Evolutionary conservation across 2,797 vertebrate genomes (phyloP).

Genomic region (Bradypus variegatus): DNA sequence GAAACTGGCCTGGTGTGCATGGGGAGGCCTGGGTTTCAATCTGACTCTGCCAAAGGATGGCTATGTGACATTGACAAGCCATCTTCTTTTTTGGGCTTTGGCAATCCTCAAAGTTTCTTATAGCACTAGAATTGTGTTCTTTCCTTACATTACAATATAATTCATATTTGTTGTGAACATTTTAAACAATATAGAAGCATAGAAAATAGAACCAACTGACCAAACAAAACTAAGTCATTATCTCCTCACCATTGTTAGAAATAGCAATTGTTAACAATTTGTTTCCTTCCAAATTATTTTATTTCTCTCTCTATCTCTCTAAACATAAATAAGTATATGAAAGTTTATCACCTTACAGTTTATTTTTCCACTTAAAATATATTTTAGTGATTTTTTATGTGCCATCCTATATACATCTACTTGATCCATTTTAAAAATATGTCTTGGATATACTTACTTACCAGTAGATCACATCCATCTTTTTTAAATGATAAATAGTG

Average conservation of each 20-base stretch:
- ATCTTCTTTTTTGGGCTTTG: not conserved
- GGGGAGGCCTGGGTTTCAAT: not conserved
- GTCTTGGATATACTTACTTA: not conserved
- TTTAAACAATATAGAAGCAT: not conserved
- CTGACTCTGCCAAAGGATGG: not conserved
- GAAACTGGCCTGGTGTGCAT: not conserved
- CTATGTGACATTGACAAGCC: fast-evolving
- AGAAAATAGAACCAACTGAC: not conserved
- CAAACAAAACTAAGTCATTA: not conserved
- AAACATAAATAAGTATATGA: not conserved
- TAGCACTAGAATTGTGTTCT: not conserved
- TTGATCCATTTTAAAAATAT: not conserved
- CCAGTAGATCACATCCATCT: not conserved
- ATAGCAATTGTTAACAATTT: not conserved
- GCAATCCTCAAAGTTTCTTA: not conserved
- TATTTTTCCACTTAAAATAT: not conserved
- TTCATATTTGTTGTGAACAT: not conserved
- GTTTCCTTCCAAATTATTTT: not conserved
- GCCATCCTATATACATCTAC: not conserved
- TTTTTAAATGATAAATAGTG: not conserved
- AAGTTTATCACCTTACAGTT: not conserved
- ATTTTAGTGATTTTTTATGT: not conserved
- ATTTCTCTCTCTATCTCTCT: not conserved
- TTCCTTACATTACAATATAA: not conserved
- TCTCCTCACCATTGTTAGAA: not conserved